phyloP scores from a whole-genome alignment of 2,888 invertebrate species.

The Dasysyrphus tricinctus region DNA sequence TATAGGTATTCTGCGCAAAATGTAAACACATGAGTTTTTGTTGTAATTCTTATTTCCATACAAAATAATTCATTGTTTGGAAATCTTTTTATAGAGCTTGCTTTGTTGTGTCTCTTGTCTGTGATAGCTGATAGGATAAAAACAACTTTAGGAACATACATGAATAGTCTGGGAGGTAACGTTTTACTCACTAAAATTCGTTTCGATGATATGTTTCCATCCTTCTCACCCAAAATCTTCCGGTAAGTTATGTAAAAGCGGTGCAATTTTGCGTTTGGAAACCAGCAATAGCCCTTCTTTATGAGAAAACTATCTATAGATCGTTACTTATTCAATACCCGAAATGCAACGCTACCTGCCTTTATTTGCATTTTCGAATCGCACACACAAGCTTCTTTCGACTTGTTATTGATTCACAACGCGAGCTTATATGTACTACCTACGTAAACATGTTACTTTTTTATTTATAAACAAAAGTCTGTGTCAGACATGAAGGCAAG shows the following conservation, averaged over 20 bases:
- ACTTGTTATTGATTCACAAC: slow-evolving; percentile 8
- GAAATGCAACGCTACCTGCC: neutral
- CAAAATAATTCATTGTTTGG: slow-evolving; percentile 41
- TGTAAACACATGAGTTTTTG: neutral
- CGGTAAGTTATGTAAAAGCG: neutral
- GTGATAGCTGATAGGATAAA: neutral
- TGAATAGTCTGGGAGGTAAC: neutral
- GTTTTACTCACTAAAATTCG: neutral
- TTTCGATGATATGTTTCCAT: neutral
- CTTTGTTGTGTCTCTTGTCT: neutral
- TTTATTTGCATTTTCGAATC: neutral
- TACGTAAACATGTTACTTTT: slow-evolving; percentile 2
- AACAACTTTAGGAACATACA: neutral
- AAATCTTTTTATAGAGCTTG: slow-evolving; percentile 38
- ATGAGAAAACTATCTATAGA: neutral
- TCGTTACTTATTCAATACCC: neutral
- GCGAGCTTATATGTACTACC: neutral
- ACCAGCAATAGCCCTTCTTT: neutral
- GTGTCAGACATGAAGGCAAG: slow-evolving; percentile 12
- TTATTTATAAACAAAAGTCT: slow-evolving; percentile 18
- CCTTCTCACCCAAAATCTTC: neutral
- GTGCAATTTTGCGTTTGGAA: neutral
- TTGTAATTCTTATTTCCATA: slow-evolving; percentile 1
- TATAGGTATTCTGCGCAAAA: slow-evolving; percentile 55
- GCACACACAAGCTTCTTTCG: neutral